Conservation (phyloP, 2,888 invertebrate genomes). For the Liposcelis brunnea region DNA sequence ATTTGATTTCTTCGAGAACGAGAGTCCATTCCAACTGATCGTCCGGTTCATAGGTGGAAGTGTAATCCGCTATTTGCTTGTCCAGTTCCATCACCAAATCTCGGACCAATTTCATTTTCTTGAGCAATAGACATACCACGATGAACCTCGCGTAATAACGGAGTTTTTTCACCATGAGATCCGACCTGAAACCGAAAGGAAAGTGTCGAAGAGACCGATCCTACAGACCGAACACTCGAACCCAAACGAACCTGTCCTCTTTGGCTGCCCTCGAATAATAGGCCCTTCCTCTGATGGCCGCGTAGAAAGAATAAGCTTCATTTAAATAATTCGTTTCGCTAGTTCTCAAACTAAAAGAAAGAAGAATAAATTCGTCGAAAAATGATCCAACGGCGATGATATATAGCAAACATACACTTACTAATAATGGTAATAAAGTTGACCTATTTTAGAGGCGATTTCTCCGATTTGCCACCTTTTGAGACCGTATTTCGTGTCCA, state of each 20-base stretch:
- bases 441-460: conserved; percentile 96
- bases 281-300: conserved; percentile 80
- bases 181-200: conserved; percentile 37
- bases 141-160: conserved; percentile 91
- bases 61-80: conserved; percentile 88
- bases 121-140: conserved; percentile 82
- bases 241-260: conserved; percentile 53
- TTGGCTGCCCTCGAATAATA: conserved; percentile 88
- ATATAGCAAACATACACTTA: too few relatives aligned
- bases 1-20: conserved; percentile 85
- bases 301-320: conserved; percentile 93
- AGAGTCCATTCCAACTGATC: conserved; percentile 92
- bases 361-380: conserved; percentile 12
- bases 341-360: conserved; percentile 61
- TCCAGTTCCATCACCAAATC: conserved; percentile 83
- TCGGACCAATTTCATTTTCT: conserved; percentile 81
- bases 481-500: conserved; percentile 85
- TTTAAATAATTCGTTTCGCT: conserved; percentile 92
- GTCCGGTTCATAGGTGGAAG: conserved; percentile 89
- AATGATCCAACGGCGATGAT: too few relatives aligned
- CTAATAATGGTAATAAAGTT: conserved; percentile 97
- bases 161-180: conserved; percentile 92
- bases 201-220: too few relatives aligned
- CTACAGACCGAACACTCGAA: too few relatives aligned
- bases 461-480: conserved; percentile 98